Conservation (phyloP, 2,888 invertebrate species). For the Drosophila gaucha region DNA sequence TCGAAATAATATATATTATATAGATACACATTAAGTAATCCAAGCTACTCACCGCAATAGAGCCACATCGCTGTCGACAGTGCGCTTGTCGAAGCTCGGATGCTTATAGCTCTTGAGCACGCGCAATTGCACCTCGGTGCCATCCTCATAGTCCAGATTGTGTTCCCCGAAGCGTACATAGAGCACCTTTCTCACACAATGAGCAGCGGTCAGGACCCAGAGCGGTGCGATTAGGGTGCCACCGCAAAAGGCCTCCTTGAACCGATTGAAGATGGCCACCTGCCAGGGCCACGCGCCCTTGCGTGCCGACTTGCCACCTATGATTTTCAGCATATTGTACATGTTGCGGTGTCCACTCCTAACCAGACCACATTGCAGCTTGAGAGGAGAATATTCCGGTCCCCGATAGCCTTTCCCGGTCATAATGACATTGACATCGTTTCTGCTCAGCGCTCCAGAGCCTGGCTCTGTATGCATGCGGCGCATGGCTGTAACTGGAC, state of each 20-base stretch:
- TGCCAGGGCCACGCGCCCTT: slow-evolving; percentile 98
- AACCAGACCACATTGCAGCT: slow-evolving; percentile 84
- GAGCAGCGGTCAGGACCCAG: slow-evolving; percentile 95
- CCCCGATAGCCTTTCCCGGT: slow-evolving; percentile 83
- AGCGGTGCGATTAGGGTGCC: slow-evolving; percentile 92
- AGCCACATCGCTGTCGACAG: slow-evolving; percentile 97
- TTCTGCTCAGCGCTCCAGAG: slow-evolving; percentile 57
- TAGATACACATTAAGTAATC: not conserved
- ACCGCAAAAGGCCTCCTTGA: slow-evolving; percentile 94
- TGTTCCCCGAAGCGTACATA: slow-evolving; percentile 94
- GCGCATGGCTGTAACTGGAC: slow-evolving; percentile 67
- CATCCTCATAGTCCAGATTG: slow-evolving; percentile 90
- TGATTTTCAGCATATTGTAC: slow-evolving; percentile 90
- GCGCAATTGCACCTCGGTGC: slow-evolving; percentile 91
- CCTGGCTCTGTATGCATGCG: slow-evolving; percentile 62
- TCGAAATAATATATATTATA: not conserved
- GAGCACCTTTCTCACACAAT: slow-evolving; percentile 91
- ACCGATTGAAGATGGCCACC: slow-evolving; percentile 94
- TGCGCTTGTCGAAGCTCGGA: slow-evolving; percentile 93
- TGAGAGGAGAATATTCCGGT: slow-evolving; percentile 84
- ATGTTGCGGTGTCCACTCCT: slow-evolving; percentile 81
- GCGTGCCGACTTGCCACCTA: slow-evolving; percentile 92
- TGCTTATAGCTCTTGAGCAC: slow-evolving; percentile 91
- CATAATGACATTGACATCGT: slow-evolving; percentile 82
- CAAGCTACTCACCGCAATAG: slow-evolving; percentile 87